Base-by-base conservation (phyloP, 2,113 vertebrate genomes). In the Strix uralensis region DNA sequence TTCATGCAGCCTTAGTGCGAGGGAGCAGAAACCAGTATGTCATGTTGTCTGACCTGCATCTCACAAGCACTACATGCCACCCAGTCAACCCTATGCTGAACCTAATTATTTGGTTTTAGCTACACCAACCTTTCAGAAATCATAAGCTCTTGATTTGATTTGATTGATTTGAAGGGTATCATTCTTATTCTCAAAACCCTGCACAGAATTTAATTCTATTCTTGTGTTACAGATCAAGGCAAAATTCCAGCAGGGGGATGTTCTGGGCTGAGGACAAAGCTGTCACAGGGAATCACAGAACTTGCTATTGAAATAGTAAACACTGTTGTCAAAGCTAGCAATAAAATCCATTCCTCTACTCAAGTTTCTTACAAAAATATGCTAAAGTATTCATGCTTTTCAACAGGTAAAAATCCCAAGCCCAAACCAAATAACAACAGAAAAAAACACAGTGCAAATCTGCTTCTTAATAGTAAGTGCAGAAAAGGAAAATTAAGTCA, bases 261-360 rank as follows among this genome's bases (percentile, higher is more conserved):
- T 88, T 96, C 55, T 75, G 62, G 52, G 62, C 74, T 55, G 32
- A 86, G 86, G 66, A 88, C 91, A 94, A 91, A 92, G 67, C 75
- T 96, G 71, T 88, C 55, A 62, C 27, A 65, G 75, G 46, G 44
- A 88, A 86, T 81, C 61, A 44, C 44, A 79, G 57, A 91, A 89
- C 89, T 91, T 87, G 34, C 52, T 80, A 62, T 16, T 88, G 88
- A 77, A 93, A 77, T 21, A 82, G 46, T 58, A 90, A 90, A 65
- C 49, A 36, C 40, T 81, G 23, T 54, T 82, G 67, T 81, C 71
- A 80, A 88, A 90, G 55, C n/a, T 63, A 54, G 66, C 44, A 79
- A 69, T 77, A 80, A 83, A 85, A 95, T 85, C 69, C 62, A 91
- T 63, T 36, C 59, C n/a, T 58, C 11, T 30, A 69, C 27, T 80